These are phyloP conservation scores for Perca schrenkii DNA, from an alignment of 2,113 vertebrate genomes.

Conservation along the genomic window DNA sequence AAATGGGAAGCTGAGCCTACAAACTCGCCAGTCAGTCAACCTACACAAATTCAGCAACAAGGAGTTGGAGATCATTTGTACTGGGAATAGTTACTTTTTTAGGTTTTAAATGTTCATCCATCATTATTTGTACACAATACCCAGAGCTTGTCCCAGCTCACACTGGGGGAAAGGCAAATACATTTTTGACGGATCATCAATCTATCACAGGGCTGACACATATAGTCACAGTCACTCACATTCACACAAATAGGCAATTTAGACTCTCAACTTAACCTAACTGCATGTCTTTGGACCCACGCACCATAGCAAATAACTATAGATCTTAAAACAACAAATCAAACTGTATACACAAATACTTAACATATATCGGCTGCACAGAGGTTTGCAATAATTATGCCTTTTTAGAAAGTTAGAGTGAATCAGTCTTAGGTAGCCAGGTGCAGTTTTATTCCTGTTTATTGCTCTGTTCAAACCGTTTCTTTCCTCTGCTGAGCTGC, in stretches of 20 bases:
- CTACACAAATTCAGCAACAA: not conserved
- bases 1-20: constrained; percentile 9
- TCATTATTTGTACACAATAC: not conserved
- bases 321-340: not conserved
- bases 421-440: constrained; percentile 1
- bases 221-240: not conserved
- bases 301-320: not conserved
- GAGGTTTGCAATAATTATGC: constrained; percentile 9
- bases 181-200: not conserved
- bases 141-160: not conserved
- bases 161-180: not conserved
- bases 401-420: not conserved
- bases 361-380: not conserved
- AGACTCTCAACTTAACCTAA: constrained; percentile 3
- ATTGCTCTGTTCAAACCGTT: constrained; percentile 23
- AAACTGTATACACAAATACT: not conserved
- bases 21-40: constrained; percentile 13
- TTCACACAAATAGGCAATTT: not conserved
- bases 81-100: not conserved
- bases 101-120: not conserved
- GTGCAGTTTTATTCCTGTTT: constrained; percentile 11
- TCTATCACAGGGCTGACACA: constrained; percentile 15
- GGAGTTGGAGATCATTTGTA: not conserved
- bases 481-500: constrained; percentile 7
- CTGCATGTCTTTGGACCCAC: constrained; percentile 13